Conservation (phyloP, 2,888 invertebrate species). For the Protodeltote pygarga region DNA sequence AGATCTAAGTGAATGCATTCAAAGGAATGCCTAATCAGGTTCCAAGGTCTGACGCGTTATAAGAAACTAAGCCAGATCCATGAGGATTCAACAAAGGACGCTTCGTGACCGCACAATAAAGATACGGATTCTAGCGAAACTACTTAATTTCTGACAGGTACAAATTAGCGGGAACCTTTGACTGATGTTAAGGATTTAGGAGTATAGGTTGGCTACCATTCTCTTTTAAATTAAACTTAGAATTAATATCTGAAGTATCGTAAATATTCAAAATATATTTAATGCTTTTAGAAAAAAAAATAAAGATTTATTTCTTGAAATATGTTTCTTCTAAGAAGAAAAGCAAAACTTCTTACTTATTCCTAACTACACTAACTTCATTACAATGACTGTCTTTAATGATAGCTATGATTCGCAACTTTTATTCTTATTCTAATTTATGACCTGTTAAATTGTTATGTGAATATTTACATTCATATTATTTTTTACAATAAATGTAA, state of each 20-base stretch:
- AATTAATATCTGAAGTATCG: neutral
- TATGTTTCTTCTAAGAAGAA: no score
- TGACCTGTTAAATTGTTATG: no score
- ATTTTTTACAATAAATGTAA: no score
- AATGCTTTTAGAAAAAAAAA: neutral
- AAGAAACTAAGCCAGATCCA: constrained; percentile 41
- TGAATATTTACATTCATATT: no score
- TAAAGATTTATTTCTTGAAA: neutral
- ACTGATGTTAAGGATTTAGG: constrained; percentile 15
- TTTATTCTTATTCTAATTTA: no score
- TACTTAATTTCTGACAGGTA: constrained; percentile 49
- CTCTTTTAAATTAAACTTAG: constrained; percentile 8
- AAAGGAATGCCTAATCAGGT: constrained; percentile 46
- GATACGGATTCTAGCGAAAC: constrained; percentile 37
- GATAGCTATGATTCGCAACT: no score
- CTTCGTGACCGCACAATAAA: constrained; percentile 58
- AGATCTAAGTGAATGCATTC: constrained; percentile 44
- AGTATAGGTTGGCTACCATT: constrained; percentile 22
- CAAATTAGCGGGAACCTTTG: constrained; percentile 25
- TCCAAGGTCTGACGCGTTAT: constrained; percentile 53
- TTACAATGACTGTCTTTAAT: neutral
- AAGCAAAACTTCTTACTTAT: no score
- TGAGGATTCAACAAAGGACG: constrained; percentile 49
- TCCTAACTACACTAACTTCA: no score
- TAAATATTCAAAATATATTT: neutral